A percentile compares a stretch with the other conserved stretches of the same genome.
phyloP scores from a whole-genome alignment of 1,140 invertebrate genomes.

The Ips nitidus region DNA sequence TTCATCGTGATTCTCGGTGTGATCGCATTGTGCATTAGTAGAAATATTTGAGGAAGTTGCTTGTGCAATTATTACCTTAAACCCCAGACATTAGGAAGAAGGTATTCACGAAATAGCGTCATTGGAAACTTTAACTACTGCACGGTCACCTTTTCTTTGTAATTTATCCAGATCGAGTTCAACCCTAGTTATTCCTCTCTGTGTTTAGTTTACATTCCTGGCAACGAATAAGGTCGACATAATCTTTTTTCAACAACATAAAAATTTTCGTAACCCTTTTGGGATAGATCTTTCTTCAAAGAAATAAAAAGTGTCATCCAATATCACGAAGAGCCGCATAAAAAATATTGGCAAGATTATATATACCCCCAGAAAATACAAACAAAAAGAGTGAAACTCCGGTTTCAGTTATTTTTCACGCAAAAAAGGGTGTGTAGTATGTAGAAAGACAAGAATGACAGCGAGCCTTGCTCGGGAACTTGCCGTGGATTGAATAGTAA shows the following conservation, averaged over 20 bases:
- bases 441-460: slow-evolving; percentile 49
- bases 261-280: slow-evolving; percentile 15
- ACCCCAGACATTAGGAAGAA: too few relatives aligned
- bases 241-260: background rate
- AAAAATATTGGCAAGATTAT: slow-evolving; percentile 27
- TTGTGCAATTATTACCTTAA: too few relatives aligned
- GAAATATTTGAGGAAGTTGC: too few relatives aligned
- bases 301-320: slow-evolving; percentile 16
- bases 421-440: slow-evolving; percentile 47
- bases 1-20: too few relatives aligned
- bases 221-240: background rate
- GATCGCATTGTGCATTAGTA: too few relatives aligned
- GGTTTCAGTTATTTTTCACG: slow-evolving; percentile 42
- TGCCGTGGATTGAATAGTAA: slow-evolving; percentile 48
- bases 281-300: slow-evolving; percentile 1
- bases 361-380: slow-evolving; percentile 18
- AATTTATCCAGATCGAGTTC: too few relatives aligned
- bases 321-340: slow-evolving; percentile 20
- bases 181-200: too few relatives aligned
- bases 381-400: slow-evolving; percentile 43
- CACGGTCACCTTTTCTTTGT: too few relatives aligned
- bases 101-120: too few relatives aligned
- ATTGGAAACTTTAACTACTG: too few relatives aligned
- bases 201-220: too few relatives aligned
- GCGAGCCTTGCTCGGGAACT: slow-evolving; percentile 44